Percentiles rank a stretch among this genome's conserved stretches.
These are phyloP conservation scores for Xestia rhomboidea DNA, from an alignment of 2,888 invertebrate species.

Conservation along the genomic window DNA sequence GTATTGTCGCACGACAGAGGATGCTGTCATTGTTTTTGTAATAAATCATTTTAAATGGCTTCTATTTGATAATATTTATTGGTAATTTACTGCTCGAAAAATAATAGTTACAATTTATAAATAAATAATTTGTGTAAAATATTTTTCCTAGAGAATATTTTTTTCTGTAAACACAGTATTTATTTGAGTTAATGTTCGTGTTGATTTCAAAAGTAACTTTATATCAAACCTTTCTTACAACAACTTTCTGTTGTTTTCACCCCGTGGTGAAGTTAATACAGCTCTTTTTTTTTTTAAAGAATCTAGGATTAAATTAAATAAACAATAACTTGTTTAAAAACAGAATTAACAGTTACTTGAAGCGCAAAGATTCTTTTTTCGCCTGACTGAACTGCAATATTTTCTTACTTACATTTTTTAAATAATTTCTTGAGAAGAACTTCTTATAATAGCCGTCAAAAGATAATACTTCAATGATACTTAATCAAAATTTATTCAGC, in stretches of 20 bases:
- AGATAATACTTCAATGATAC: neutral
- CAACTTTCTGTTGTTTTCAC: neutral
- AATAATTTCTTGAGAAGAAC: neutral
- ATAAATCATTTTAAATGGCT: constrained; percentile 55
- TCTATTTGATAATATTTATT: constrained; percentile 55
- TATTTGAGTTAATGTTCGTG: neutral
- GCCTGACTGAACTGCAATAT: neutral
- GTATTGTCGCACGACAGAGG: constrained; percentile 17
- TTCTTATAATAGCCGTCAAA: neutral
- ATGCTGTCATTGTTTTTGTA: constrained; percentile 44
- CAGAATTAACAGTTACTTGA: neutral
- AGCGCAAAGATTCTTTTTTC: neutral
- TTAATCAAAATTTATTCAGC: neutral
- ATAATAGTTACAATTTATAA: constrained; percentile 1
- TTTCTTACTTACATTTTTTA: neutral
- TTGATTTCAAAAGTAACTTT: neutral
- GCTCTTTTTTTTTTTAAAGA: neutral
- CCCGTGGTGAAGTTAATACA: neutral
- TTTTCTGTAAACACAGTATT: neutral
- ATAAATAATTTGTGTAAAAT: constrained; percentile 26
- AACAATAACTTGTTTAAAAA: neutral
- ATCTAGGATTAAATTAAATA: neutral
- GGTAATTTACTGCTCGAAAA: constrained; percentile 17
- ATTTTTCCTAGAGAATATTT: neutral
- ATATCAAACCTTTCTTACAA: neutral